Evolutionary conservation across 2,113 vertebrate species (phyloP).

Genomic region (Semicossyphus pulcher): DNA sequence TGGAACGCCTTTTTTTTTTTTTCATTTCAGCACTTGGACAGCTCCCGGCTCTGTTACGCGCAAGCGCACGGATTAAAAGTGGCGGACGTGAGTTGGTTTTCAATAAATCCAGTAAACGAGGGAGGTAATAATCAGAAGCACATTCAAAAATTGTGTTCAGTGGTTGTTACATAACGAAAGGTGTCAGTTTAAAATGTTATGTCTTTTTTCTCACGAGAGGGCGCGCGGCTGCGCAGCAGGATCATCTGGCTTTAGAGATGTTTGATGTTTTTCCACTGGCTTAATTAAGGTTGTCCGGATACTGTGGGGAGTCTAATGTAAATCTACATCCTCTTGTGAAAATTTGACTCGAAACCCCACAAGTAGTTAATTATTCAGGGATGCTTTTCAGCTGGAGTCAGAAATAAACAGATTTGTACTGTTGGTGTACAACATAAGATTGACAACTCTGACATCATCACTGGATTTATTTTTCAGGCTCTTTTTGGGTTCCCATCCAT

Average conservation of each 20-base stretch:
- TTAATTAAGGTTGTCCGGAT: not conserved
- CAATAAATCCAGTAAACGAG: constrained; percentile 63
- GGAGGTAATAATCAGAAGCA: constrained; percentile 47
- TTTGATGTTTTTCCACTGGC: constrained; percentile 1
- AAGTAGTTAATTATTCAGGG: not conserved
- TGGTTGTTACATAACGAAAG: constrained; percentile 34
- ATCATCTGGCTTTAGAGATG: constrained; percentile 14
- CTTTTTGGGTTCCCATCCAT: not conserved
- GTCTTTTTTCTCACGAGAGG: not conserved
- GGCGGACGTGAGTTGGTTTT: constrained; percentile 79
- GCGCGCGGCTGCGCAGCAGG: constrained; percentile 48
- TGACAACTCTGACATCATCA: constrained; percentile 34
- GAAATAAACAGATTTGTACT: not conserved
- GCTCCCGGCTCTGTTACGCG: constrained; percentile 85
- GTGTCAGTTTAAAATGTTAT: constrained; percentile 28
- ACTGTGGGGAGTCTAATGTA: not conserved
- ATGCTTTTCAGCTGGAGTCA: not conserved
- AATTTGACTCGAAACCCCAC: not conserved
- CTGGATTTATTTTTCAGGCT: constrained; percentile 12
- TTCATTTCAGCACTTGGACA: constrained; percentile 90
- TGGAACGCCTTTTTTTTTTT: constrained; percentile 77
- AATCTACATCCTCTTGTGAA: not conserved
- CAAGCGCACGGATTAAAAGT: constrained; percentile 84
- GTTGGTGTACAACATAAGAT: constrained; percentile 4
- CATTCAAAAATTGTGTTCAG: constrained; percentile 9